Conservation (phyloP, 2,113 vertebrate species). For the Microtus oregoni region DNA sequence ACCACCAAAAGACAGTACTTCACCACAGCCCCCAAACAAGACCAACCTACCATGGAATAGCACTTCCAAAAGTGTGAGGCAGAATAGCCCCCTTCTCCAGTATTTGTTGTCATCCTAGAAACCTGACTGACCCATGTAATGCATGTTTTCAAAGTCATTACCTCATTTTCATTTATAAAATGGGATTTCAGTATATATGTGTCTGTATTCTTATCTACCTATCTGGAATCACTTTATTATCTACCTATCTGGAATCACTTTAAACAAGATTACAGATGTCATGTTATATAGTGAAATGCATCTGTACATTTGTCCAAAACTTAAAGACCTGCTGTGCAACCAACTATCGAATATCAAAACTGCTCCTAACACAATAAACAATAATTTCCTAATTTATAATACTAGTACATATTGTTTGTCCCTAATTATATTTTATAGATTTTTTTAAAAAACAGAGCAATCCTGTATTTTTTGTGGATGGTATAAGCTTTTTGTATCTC, state of each 20-base stretch:
- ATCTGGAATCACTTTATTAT: background rate
- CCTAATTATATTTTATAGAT: constrained; percentile 3
- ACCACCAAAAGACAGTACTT: background rate
- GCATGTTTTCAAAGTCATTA: background rate
- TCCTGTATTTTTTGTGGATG: background rate
- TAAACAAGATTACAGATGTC: constrained; percentile 32
- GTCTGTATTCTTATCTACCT: background rate
- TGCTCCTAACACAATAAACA: constrained; percentile 24
- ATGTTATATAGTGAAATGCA: background rate
- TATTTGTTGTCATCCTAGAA: background rate
- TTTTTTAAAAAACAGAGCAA: background rate
- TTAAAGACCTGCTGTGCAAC: background rate
- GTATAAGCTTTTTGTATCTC: background rate
- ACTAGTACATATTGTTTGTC: background rate
- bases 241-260: background rate
- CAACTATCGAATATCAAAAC: background rate
- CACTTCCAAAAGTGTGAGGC: background rate
- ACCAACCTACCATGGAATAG: background rate
- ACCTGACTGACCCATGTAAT: background rate
- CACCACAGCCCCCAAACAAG: background rate
- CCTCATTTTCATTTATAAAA: background rate
- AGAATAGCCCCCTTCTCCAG: background rate
- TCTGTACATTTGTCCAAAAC: background rate
- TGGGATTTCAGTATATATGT: background rate
- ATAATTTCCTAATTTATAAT: constrained; percentile 51